These are phyloP conservation scores for Sminthurides aquaticus DNA, from an alignment of 2,888 invertebrate species.

Conservation along the genomic window DNA sequence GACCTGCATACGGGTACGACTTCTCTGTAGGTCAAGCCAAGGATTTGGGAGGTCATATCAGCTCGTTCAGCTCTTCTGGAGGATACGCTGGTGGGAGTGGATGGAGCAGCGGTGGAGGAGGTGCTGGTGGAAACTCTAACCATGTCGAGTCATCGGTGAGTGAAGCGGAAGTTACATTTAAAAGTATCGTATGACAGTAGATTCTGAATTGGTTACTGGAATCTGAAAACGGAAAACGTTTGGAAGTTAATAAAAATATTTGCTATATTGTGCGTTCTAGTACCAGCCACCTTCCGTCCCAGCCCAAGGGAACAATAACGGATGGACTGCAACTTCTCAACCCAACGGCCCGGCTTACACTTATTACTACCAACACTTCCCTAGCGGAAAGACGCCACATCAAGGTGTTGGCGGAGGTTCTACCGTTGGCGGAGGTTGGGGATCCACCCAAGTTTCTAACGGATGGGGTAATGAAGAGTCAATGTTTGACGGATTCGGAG, in stretches of 20 bases:
- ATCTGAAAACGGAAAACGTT: too few relatives aligned
- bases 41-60: not conserved
- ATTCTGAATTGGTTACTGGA: too few relatives aligned
- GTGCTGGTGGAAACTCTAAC: too few relatives aligned
- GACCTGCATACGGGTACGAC: not conserved
- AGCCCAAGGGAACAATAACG: conserved; percentile 3
- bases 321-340: too few relatives aligned
- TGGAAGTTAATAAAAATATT: too few relatives aligned
- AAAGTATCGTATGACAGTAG: too few relatives aligned
- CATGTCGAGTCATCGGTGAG: not conserved
- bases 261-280: too few relatives aligned
- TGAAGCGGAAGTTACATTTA: not conserved
- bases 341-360: conserved; percentile 23
- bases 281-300: conserved; percentile 7
- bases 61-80: too few relatives aligned
- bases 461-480: conserved; percentile 24
- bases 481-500: conserved; percentile 23
- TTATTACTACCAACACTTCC: conserved; percentile 39
- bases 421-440: not conserved
- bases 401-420: not conserved
- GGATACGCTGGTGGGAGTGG: not conserved
- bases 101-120: not conserved
- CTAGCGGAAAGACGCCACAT: conserved; percentile 4
- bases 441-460: not conserved
- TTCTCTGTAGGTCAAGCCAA: not conserved